These are phyloP conservation scores for Scaptodrosophila lebanonensis DNA, from an alignment of 1,140 invertebrate species.

Conservation along the genomic window DNA sequence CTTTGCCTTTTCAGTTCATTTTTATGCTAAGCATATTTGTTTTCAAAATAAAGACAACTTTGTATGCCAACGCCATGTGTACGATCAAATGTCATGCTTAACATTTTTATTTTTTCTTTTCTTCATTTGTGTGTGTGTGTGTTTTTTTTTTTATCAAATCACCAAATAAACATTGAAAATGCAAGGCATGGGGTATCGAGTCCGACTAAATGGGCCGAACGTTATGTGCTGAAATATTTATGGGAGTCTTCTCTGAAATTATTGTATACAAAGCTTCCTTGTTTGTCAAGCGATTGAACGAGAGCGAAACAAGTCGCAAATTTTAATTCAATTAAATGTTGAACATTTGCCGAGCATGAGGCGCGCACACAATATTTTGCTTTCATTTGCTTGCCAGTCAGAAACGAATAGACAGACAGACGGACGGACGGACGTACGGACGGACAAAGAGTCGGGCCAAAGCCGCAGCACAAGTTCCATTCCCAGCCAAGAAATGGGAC, in stretches of 20 bases:
- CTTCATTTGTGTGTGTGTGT: neutral
- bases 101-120: conserved; percentile 1
- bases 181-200: too few species aligned
- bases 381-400: conserved; percentile 36
- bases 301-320: conserved; percentile 5
- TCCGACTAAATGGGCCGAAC: too few species aligned
- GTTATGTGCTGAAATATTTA: too few species aligned
- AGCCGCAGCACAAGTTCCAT: too few species aligned
- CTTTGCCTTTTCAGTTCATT: too few species aligned
- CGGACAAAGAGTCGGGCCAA: conserved; percentile 14
- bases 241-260: too few species aligned
- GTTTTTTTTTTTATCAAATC: conserved; percentile 1
- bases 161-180: conserved; percentile 25
- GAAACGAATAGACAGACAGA: conserved; percentile 14
- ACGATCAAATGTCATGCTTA: conserved; percentile 57
- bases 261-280: conserved; percentile 12
- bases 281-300: neutral
- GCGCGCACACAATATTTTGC: conserved; percentile 18
- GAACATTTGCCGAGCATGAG: conserved; percentile 40
- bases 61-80: conserved; percentile 46
- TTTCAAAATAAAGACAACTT: conserved; percentile 28
- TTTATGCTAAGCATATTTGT: too few species aligned
- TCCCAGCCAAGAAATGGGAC: too few species aligned
- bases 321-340: conserved; percentile 54
- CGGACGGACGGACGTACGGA: conserved; percentile 16